These are phyloP conservation scores for Pangasianodon hypophthalmus DNA, from an alignment of 2,113 vertebrate genomes.

Conservation along the genomic window DNA sequence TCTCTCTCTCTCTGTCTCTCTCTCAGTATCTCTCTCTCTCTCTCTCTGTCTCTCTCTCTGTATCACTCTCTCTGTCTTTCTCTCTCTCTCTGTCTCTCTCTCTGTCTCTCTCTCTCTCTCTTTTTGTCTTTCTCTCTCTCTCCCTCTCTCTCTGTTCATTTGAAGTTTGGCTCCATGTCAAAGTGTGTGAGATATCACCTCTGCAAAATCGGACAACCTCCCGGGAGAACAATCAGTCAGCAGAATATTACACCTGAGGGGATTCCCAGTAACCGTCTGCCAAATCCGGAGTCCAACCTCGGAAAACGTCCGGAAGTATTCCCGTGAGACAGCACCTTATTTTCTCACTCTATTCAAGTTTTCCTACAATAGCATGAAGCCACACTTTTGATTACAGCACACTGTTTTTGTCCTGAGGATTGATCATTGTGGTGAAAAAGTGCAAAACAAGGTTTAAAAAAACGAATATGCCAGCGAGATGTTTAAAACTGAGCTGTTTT, in stretches of 20 bases:
- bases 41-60: background rate
- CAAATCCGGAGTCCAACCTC: background rate
- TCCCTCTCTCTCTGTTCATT: background rate
- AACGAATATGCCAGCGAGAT: background rate
- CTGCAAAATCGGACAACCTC: constrained; percentile 29
- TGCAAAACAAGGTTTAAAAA: background rate
- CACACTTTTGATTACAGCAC: background rate
- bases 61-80: background rate
- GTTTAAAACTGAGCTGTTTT: background rate
- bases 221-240: background rate
- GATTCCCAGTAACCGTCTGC: background rate
- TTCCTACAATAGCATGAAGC: background rate
- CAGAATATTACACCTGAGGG: constrained; percentile 15
- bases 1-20: background rate
- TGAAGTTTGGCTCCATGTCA: constrained; percentile 3
- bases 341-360: background rate
- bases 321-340: background rate
- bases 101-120: background rate
- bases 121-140: background rate
- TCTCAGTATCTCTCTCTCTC: background rate
- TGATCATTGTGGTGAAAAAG: background rate
- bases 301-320: background rate
- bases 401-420: background rate
- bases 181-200: constrained; percentile 1
- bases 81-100: background rate